These are phyloP conservation scores for Troides oblongomaculatus DNA, from an alignment of 2,888 invertebrate genomes.

Conservation along the genomic window DNA sequence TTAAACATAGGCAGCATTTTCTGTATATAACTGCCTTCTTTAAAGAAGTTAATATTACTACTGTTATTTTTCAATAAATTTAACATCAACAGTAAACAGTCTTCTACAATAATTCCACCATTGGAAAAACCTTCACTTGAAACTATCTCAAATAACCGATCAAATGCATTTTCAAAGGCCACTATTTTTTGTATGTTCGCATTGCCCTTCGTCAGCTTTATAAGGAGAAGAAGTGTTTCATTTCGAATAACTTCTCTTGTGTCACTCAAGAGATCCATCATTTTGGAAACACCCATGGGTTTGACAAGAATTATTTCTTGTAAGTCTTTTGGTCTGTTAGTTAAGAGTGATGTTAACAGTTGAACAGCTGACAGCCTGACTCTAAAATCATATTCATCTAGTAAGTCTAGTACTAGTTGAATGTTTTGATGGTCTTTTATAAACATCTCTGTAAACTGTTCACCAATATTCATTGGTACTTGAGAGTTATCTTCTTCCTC, in stretches of 20 bases:
- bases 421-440: conserved; percentile 94
- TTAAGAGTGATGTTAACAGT: conserved; percentile 91
- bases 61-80: conserved; percentile 96
- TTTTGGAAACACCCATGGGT: conserved; percentile 98
- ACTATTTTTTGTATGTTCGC: conserved; percentile 99
- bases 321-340: conserved; percentile 91
- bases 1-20: conserved; percentile 93
- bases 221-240: conserved; percentile 93
- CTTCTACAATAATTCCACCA: conserved; percentile 98
- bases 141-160: conserved; percentile 95
- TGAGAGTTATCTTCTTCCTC: conserved; percentile 87
- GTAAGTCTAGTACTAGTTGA: conserved; percentile 86
- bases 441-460: conserved; percentile 98
- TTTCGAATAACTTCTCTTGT: conserved; percentile 97
- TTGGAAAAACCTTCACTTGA: conserved; percentile 94
- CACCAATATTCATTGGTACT: conserved; percentile 87
- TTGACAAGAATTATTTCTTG: conserved; percentile 93
- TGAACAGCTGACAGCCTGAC: conserved; percentile 95
- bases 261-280: conserved; percentile 97
- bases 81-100: conserved; percentile 94
- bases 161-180: conserved; percentile 99
- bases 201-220: conserved; percentile 94
- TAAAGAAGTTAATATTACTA: conserved; percentile 98
- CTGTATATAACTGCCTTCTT: conserved; percentile 98
- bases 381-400: conserved; percentile 97